A percentile compares a stretch with the other conserved stretches of the same genome.
phyloP scores from a whole-genome alignment of 2,113 vertebrate species.

The Laticauda colubrina region DNA sequence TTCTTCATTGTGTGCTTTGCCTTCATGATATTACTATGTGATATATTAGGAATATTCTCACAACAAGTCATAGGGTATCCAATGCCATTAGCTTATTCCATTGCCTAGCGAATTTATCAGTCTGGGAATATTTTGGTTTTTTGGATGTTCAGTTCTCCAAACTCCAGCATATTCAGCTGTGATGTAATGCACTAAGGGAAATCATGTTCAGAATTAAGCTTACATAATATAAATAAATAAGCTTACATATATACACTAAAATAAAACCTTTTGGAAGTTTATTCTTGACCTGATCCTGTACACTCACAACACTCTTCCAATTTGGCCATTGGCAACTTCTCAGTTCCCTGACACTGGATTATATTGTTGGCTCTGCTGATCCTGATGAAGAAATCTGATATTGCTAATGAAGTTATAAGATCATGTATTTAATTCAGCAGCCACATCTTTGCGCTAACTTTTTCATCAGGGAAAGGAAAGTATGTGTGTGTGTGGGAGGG shows the following conservation, averaged over 20 bases:
- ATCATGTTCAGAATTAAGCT: neutral
- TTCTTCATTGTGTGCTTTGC: neutral
- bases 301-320: constrained; percentile 32
- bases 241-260: neutral
- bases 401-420: constrained; percentile 46
- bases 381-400: constrained; percentile 37
- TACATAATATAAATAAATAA: neutral
- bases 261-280: neutral
- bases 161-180: neutral
- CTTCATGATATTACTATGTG: neutral
- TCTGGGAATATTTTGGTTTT: constrained; percentile 4
- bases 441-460: constrained; percentile 32
- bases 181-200: neutral
- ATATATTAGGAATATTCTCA: constrained; percentile 13
- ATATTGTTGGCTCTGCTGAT: constrained; percentile 46
- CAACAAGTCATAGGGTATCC: constrained; percentile 6
- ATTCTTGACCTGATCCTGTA: neutral
- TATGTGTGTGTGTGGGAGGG: neutral
- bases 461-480: constrained; percentile 55
- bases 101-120: neutral
- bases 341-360: constrained; percentile 11
- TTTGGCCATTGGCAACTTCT: constrained; percentile 26
- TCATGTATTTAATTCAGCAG: constrained; percentile 49
- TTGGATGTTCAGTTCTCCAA: neutral
- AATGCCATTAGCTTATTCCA: neutral